Conservation (phyloP, 2,797 vertebrate species). For the Tiaroga cobitis region DNA sequence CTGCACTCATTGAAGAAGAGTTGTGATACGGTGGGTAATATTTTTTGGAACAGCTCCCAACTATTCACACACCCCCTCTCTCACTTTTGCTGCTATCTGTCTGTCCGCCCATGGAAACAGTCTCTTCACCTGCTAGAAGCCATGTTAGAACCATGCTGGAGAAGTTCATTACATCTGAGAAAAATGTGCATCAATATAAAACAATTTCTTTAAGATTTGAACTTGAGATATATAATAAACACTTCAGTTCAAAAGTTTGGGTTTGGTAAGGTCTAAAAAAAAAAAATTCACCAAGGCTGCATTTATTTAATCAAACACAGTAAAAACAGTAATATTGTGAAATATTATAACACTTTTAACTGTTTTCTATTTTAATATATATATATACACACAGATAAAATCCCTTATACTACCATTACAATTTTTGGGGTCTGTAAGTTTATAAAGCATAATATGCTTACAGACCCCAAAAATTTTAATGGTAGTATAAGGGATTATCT, state of each 20-base stretch:
- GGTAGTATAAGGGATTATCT: too few relatives aligned
- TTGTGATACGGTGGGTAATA: neutral
- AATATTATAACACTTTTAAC: too few relatives aligned
- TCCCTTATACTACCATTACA: too few relatives aligned
- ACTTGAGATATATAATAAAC: neutral
- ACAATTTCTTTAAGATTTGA: neutral
- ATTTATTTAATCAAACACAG: too few relatives aligned
- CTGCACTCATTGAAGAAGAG: neutral
- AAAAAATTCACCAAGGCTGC: too few relatives aligned
- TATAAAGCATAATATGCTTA: too few relatives aligned
- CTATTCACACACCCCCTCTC: neutral
- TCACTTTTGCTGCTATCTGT: slow-evolving; percentile 3
- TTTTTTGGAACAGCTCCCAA: neutral
- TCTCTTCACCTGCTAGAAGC: neutral
- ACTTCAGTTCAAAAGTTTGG: neutral
- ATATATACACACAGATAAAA: too few relatives aligned
- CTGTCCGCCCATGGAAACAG: slow-evolving; percentile 9
- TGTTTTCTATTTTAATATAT: too few relatives aligned
- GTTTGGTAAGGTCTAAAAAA: neutral
- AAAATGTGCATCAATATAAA: neutral
- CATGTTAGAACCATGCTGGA: neutral
- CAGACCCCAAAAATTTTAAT: too few relatives aligned
- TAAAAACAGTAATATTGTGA: too few relatives aligned
- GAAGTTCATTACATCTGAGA: neutral
- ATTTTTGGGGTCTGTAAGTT: too few relatives aligned